These are phyloP conservation scores for Mechanitis mazaeus DNA, from an alignment of 2,888 invertebrate genomes.

Conservation along the genomic window DNA sequence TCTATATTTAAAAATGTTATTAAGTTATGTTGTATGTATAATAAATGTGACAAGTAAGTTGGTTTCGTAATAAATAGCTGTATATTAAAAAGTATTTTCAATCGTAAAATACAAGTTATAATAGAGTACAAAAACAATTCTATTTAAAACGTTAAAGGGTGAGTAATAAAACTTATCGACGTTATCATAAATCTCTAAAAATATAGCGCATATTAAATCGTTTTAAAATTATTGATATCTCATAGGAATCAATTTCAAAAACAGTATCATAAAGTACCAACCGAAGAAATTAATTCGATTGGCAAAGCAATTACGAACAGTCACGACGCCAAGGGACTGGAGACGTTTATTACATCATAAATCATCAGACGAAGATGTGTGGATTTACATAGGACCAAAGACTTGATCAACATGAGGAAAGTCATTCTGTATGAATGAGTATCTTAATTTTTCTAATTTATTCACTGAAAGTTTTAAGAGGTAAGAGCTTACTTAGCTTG, in stretches of 20 bases:
- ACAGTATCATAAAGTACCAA: slow-evolving; percentile 66
- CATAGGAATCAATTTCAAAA: slow-evolving; percentile 67
- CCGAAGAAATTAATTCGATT: slow-evolving; percentile 70
- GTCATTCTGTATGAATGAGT: no score
- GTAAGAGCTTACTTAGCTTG: no score
- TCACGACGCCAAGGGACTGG: slow-evolving; percentile 70
- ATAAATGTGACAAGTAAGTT: no score
- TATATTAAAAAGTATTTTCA: no score
- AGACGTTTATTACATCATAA: slow-evolving; percentile 58
- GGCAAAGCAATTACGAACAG: slow-evolving; percentile 70
- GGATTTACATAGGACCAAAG: slow-evolving; percentile 59
- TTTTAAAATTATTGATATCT: slow-evolving; percentile 52
- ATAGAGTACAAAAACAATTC: slow-evolving; percentile 7
- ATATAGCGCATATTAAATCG: slow-evolving; percentile 39
- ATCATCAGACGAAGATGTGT: slow-evolving; percentile 53
- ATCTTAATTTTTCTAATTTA: no score
- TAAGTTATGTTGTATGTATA: no score
- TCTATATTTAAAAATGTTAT: no score
- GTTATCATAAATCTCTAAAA: slow-evolving; percentile 31
- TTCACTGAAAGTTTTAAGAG: no score
- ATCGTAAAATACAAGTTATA: no score
- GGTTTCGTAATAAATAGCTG: no score
- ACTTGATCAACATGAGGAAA: neutral
- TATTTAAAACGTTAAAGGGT: slow-evolving; percentile 14
- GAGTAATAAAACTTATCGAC: slow-evolving; percentile 27